These are phyloP conservation scores for Oeneis ivallda DNA, from an alignment of 2,888 invertebrate species.

Conservation along the genomic window DNA sequence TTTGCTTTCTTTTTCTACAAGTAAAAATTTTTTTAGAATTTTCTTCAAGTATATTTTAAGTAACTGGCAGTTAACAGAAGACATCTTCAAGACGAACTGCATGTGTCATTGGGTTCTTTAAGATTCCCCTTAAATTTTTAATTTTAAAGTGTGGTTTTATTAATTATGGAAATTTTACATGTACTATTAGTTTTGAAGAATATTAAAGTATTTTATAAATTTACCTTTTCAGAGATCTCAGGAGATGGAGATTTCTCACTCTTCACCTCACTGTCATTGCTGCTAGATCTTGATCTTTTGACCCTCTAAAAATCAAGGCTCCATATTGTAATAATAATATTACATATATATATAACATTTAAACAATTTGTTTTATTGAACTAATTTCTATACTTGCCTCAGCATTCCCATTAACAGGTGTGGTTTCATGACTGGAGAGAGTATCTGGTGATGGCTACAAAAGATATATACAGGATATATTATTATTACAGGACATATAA, in stretches of 20 bases:
- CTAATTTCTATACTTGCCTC: slow-evolving; percentile 15
- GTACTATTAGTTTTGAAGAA: no score
- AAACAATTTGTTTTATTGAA: background rate
- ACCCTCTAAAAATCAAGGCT: slow-evolving; percentile 48
- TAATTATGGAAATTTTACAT: background rate
- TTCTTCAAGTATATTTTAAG: no score
- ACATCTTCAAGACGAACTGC: no score
- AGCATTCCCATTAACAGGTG: slow-evolving; percentile 20
- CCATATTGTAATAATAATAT: slow-evolving; percentile 26
- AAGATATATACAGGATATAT: no score
- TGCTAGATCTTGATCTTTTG: slow-evolving; percentile 61
- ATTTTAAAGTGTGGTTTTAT: no score
- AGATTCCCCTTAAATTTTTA: no score
- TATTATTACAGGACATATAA: no score
- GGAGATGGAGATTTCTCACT: slow-evolving; percentile 42
- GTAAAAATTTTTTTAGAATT: background rate
- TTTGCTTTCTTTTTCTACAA: slow-evolving; percentile 59
- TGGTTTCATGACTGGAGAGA: slow-evolving; percentile 8
- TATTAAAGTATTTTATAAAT: background rate
- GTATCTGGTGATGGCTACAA: slow-evolving; percentile 3
- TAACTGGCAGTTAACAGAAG: no score
- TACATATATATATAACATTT: background rate
- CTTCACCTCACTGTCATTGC: slow-evolving; percentile 58
- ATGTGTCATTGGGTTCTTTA: no score
- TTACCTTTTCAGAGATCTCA: slow-evolving; percentile 42